Conservation (phyloP, 2,888 invertebrate genomes). For the Ormyrus labotus region DNA sequence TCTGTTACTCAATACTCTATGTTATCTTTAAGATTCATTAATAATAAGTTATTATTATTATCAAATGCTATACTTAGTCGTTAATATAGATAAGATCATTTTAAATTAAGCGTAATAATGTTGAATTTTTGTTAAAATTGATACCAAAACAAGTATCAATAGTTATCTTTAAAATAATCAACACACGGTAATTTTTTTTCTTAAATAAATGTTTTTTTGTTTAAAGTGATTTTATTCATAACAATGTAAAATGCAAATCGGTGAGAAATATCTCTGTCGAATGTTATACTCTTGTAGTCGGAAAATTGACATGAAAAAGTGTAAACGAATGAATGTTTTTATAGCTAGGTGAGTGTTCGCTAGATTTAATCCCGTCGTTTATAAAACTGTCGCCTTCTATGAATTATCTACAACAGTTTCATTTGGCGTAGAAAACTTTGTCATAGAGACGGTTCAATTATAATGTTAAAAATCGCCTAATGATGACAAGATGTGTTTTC, state of each 20-base stretch:
- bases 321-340: constrained; percentile 46
- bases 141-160: too few relatives aligned
- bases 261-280: constrained; percentile 25
- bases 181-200: too few relatives aligned
- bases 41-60: too few relatives aligned
- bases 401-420: constrained; percentile 28
- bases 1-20: background rate
- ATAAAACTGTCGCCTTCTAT: constrained; percentile 41
- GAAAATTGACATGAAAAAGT: constrained; percentile 19
- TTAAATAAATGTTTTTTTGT: background rate
- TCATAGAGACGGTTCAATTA: constrained; percentile 8
- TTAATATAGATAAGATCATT: background rate
- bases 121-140: background rate
- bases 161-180: too few relatives aligned
- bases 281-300: constrained; percentile 31
- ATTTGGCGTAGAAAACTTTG: constrained; percentile 26
- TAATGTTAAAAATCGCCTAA: constrained; percentile 15
- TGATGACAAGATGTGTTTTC: constrained; percentile 4
- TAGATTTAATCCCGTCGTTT: constrained; percentile 35
- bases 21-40: background rate
- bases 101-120: background rate
- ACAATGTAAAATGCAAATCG: background rate
- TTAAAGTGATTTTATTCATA: constrained; percentile 38
- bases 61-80: too few relatives aligned
- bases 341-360: constrained; percentile 21